These are phyloP conservation scores for Anolis sagrei DNA, from an alignment of 2,113 vertebrate genomes.

Conservation along the genomic window DNA sequence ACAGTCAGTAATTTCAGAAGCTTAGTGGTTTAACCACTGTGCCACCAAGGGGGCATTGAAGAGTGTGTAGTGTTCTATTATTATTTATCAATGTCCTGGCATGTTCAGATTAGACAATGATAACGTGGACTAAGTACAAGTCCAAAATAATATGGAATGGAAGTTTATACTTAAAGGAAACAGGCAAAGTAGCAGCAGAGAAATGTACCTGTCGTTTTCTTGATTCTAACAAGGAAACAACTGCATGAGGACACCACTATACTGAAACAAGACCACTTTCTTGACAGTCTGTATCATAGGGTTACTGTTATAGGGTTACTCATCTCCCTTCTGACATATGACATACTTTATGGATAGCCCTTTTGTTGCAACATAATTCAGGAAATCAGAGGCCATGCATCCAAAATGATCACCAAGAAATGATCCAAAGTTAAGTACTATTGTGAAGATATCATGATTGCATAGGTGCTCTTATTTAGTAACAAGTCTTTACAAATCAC, in stretches of 20 bases:
- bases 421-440: slow-evolving; percentile 27
- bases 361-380: slow-evolving; percentile 43
- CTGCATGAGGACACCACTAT: background rate
- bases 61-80: background rate
- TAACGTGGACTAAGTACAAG: background rate
- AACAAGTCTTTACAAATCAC: slow-evolving; percentile 45
- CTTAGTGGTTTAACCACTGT: too few relatives aligned
- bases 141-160: background rate
- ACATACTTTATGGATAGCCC: slow-evolving; percentile 30
- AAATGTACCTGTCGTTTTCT: background rate
- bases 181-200: background rate
- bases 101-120: background rate
- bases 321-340: background rate
- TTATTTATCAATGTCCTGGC: background rate
- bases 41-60: too few relatives aligned
- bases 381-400: slow-evolving; percentile 61
- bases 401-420: slow-evolving; percentile 50
- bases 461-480: slow-evolving; percentile 62
- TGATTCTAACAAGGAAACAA: background rate
- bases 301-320: background rate
- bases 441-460: slow-evolving; percentile 74
- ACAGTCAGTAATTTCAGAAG: too few relatives aligned
- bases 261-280: background rate
- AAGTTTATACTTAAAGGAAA: background rate
- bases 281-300: background rate